phyloP scores from a whole-genome alignment of 2,888 invertebrate species.

The Cecidostiba fungosa region DNA sequence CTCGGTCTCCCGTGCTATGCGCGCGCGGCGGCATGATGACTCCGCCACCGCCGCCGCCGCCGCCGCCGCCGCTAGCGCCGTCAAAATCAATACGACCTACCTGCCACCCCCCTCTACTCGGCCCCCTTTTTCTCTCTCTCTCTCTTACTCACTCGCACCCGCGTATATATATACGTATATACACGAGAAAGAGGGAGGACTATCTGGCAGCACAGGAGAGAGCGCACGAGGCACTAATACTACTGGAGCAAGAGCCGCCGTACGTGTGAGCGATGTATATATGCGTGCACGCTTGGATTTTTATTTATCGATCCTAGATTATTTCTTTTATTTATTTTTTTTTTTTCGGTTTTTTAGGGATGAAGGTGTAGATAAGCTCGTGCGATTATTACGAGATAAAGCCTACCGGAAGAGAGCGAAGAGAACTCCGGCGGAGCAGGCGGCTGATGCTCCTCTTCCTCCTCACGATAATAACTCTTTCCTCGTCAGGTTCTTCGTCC shows the following conservation, averaged over 20 bases:
- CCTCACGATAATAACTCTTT: not conserved
- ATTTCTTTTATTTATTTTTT: too few relatives aligned
- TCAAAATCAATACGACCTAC: constrained; percentile 72
- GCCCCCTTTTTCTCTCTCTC: constrained; percentile 60
- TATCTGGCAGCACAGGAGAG: not conserved
- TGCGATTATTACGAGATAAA: too few relatives aligned
- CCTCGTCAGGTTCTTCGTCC: not conserved
- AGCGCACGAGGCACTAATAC: constrained; percentile 17
- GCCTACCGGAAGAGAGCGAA: not conserved
- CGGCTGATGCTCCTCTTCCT: not conserved
- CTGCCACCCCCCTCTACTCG: constrained; percentile 63
- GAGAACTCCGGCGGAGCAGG: not conserved
- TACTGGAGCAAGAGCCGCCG: not conserved
- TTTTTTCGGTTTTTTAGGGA: too few relatives aligned
- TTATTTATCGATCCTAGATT: not conserved
- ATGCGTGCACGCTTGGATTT: not conserved
- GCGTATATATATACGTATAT: constrained; percentile 43
- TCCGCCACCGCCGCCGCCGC: constrained; percentile 59
- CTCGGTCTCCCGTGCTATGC: constrained; percentile 16
- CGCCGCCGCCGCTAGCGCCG: constrained; percentile 65
- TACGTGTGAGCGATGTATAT: constrained; percentile 31
- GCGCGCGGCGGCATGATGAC: constrained; percentile 33
- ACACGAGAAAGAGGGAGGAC: not conserved
- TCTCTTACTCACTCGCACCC: constrained; percentile 32
- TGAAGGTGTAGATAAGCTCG: too few relatives aligned